A percentile compares a stretch with the other conserved stretches of the same genome.
Conservation (phyloP, 2,888 invertebrate species). For the Busseola fusca region DNA sequence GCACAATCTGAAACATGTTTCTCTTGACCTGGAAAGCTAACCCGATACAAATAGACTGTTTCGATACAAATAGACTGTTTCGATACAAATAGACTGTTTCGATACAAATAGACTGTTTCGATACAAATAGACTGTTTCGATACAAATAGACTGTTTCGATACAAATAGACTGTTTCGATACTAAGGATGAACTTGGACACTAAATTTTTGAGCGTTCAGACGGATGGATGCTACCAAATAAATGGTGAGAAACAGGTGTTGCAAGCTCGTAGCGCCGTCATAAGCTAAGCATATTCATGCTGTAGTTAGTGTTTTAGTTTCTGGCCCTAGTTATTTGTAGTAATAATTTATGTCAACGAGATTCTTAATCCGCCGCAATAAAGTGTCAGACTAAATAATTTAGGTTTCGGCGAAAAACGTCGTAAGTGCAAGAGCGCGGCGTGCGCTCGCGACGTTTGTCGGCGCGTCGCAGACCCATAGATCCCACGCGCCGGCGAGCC, state of each 20-base stretch:
- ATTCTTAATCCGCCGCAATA: slow-evolving; percentile 83
- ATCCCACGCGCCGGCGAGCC: slow-evolving; percentile 81
- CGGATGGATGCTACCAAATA: slow-evolving; percentile 21
- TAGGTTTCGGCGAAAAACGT: slow-evolving; percentile 66
- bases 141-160: too few species aligned
- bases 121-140: slow-evolving; percentile 34
- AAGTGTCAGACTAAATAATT: slow-evolving; percentile 81
- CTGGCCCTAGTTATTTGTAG: slow-evolving; percentile 74
- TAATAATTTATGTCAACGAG: slow-evolving; percentile 84
- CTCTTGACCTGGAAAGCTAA: slow-evolving; percentile 59
- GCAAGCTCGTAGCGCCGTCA: slow-evolving; percentile 2
- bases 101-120: too few species aligned
- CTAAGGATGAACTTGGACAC: slow-evolving; percentile 6
- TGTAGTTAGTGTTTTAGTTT: slow-evolving; percentile 68
- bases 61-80: slow-evolving; percentile 23
- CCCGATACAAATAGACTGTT: slow-evolving; percentile 39
- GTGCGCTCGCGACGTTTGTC: slow-evolving; percentile 52
- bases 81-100: slow-evolving; percentile 35
- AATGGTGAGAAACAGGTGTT: slow-evolving; percentile 1
- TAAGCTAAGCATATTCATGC: slow-evolving; percentile 43
- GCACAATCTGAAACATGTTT: slow-evolving; percentile 62
- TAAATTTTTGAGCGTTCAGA: slow-evolving; percentile 11
- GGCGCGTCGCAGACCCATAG: slow-evolving; percentile 68
- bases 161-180: too few species aligned
- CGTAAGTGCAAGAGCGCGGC: slow-evolving; percentile 65